Conservation (phyloP, 1,140 invertebrate species). For the Globodera ellingtonae region DNA sequence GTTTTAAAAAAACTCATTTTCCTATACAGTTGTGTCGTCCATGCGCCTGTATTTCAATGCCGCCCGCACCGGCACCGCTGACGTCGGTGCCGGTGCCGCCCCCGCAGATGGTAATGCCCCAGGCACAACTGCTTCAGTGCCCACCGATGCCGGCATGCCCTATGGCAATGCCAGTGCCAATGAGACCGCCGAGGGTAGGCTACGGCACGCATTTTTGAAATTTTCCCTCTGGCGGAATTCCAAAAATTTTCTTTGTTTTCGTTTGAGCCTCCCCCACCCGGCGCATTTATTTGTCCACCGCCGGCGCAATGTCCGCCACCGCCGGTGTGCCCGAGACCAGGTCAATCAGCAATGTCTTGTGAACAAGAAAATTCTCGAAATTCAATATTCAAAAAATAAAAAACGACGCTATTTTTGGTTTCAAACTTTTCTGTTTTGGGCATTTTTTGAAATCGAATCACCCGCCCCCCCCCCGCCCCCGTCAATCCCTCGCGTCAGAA, state of each 20-base stretch:
- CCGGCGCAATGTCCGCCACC: slow-evolving; percentile 2
- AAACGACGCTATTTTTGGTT: not conserved
- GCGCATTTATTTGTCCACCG: slow-evolving; percentile 17
- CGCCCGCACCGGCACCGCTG: not conserved
- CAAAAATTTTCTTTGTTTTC: not conserved
- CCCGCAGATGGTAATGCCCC: not conserved
- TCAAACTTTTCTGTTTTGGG: not conserved
- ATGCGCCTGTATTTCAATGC: not conserved
- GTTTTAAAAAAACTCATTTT: not conserved
- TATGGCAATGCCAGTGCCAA: not conserved
- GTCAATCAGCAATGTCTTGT: not conserved
- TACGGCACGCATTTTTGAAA: not conserved
- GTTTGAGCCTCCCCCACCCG: not conserved
- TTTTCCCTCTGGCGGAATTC: not conserved
- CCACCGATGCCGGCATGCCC: slow-evolving; percentile 2
- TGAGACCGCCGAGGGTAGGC: not conserved
- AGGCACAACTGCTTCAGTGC: slow-evolving; percentile 13
- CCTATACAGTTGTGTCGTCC: not conserved
- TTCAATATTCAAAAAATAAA: not conserved
- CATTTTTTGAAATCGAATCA: too few species aligned
- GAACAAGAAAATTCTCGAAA: not conserved
- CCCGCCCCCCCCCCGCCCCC: too few species aligned
- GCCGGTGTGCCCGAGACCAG: slow-evolving; percentile 24
- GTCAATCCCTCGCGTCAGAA: not conserved
- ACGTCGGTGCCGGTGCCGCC: not conserved